These are phyloP conservation scores for Falco cherrug DNA, from an alignment of 2,797 vertebrate genomes.

Conservation along the genomic window DNA sequence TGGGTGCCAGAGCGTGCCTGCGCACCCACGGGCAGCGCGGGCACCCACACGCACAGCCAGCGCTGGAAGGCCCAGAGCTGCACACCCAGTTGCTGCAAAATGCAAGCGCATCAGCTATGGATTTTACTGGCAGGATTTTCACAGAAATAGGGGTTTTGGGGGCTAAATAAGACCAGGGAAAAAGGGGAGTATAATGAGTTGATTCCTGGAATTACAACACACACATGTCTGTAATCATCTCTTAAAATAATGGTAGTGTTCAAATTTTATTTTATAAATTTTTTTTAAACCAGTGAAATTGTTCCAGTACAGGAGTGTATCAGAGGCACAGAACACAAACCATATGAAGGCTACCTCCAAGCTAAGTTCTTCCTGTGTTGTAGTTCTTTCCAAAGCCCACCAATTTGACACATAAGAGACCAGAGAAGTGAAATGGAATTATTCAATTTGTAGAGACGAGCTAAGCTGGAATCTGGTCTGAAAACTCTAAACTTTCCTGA, in stretches of 20 bases:
- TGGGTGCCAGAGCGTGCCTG: neutral
- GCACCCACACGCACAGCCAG: neutral
- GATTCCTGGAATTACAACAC: neutral
- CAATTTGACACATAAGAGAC: neutral
- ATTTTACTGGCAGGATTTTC: neutral
- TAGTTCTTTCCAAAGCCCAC: neutral
- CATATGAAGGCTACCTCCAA: neutral
- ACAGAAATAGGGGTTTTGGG: neutral
- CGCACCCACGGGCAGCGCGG: fast-evolving
- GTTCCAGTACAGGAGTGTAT: neutral
- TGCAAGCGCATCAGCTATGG: no score
- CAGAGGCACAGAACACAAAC: neutral
- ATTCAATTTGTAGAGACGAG: neutral
- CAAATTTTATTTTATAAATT: neutral
- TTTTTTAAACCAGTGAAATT: neutral
- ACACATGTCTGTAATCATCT: neutral
- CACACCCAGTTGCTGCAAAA: neutral
- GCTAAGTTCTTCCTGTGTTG: neutral
- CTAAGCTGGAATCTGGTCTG: neutral
- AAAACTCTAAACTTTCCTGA: neutral
- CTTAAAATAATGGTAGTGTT: neutral
- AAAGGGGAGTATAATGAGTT: neutral
- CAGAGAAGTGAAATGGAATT: neutral
- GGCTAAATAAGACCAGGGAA: neutral
- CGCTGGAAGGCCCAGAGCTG: neutral